A percentile compares a stretch with the other conserved stretches of the same genome.
Evolutionary conservation across 2,113 vertebrate species (phyloP).

Genomic region (Eleginops maclovinus): DNA sequence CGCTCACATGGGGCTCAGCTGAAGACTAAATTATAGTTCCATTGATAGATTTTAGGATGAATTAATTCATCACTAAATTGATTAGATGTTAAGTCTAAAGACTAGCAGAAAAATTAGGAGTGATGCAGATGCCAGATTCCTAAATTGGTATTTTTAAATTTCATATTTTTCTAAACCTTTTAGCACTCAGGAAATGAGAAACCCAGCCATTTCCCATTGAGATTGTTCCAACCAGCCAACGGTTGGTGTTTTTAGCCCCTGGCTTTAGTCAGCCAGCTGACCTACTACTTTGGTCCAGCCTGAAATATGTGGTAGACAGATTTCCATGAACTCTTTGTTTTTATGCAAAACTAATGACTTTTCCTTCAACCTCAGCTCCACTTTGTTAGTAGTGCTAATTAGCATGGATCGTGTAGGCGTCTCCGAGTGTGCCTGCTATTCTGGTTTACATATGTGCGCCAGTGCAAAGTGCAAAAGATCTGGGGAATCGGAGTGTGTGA

Average conservation of each 20-base stretch:
- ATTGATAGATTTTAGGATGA: conserved; percentile 4
- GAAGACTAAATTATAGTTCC: not conserved
- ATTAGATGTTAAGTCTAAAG: not conserved
- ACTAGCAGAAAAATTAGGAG: not conserved
- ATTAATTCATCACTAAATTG: not conserved
- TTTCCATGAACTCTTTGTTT: not conserved
- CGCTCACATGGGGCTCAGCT: not conserved
- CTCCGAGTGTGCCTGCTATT: not conserved
- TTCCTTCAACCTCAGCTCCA: not conserved
- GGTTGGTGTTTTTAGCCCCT: no score
- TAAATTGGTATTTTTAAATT: not conserved
- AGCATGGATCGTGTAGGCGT: not conserved
- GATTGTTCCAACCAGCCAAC: not conserved
- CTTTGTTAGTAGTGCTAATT: not conserved
- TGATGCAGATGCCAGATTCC: not conserved
- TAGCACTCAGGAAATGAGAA: not conserved
- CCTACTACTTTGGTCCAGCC: not conserved
- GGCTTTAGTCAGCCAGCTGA: not conserved
- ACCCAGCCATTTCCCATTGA: not conserved
- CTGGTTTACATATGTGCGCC: not conserved
- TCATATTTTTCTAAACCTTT: no score
- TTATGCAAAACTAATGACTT: not conserved
- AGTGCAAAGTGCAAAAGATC: not conserved
- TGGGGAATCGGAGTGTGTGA: not conserved
- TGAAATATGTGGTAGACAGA: no score